Evolutionary conservation across 2,113 vertebrate species (phyloP).

Genomic region (Phaethornis superciliosus): DNA sequence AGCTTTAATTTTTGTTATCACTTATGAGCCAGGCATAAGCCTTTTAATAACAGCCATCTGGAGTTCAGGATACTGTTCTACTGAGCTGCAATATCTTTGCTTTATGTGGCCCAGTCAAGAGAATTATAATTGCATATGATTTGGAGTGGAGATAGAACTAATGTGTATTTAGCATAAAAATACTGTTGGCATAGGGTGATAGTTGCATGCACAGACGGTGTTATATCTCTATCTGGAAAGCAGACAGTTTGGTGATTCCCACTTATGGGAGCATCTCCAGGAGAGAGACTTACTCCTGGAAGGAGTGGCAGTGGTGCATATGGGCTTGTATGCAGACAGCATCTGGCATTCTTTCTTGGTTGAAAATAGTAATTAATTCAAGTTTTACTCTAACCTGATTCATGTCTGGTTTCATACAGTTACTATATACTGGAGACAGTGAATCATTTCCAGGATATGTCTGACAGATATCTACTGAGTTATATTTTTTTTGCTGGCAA

Average conservation of each 20-base stretch:
- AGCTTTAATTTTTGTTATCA: not conserved
- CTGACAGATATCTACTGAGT: not conserved
- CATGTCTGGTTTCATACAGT: not conserved
- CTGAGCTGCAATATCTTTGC: not conserved
- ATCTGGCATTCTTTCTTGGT: not conserved
- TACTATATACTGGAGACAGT: not conserved
- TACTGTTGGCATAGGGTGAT: not conserved
- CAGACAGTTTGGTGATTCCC: not conserved
- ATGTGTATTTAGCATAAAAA: not conserved
- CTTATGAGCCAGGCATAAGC: not conserved
- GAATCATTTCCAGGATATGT: not conserved
- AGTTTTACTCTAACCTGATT: not conserved
- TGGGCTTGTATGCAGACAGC: fast-evolving
- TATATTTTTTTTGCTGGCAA: not conserved
- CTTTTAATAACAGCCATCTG: not conserved
- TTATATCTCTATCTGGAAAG: not conserved
- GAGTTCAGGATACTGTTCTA: not conserved
- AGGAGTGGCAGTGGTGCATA: not conserved
- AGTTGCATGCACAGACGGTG: fast-evolving
- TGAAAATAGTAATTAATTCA: not conserved
- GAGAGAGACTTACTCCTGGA: not conserved
- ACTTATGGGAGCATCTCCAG: not conserved
- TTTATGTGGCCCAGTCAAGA: not conserved
- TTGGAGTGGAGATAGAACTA: not conserved
- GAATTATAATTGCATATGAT: not conserved